Evolutionary conservation across 2,113 vertebrate species (phyloP).

Genomic region (Gallinago media): DNA sequence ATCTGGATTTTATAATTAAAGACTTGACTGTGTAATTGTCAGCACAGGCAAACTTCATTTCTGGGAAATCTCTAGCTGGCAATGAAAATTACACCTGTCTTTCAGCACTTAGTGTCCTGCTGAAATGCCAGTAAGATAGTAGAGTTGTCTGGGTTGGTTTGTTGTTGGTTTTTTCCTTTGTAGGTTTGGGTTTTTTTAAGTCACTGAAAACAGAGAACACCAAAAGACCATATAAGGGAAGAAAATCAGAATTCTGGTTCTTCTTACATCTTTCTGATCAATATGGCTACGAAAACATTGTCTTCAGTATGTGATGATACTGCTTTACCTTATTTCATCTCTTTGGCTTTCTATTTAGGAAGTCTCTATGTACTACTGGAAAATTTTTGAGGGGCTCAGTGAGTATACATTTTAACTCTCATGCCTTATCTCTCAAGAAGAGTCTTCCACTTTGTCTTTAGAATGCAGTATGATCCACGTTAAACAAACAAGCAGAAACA

Average conservation of each 20-base stretch:
- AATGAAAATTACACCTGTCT: not conserved
- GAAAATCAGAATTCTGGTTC: not conserved
- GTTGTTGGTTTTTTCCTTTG: not conserved
- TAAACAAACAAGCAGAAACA: slow-evolving; percentile 11
- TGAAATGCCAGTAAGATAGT: not conserved
- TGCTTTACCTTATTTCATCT: not conserved
- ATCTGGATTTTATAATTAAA: not conserved
- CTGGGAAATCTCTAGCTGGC: not conserved
- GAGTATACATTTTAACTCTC: not conserved
- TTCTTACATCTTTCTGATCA: not conserved
- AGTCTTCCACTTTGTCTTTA: not conserved
- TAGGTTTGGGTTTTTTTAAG: not conserved
- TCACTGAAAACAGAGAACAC: not conserved
- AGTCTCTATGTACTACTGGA: not conserved
- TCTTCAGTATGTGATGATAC: not conserved
- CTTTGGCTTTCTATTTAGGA: not conserved
- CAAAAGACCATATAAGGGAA: not conserved
- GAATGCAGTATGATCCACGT: not conserved
- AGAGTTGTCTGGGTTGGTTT: not conserved
- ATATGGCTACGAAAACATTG: not conserved
- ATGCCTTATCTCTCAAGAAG: not conserved
- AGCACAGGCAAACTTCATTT: not conserved
- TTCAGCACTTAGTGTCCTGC: not conserved
- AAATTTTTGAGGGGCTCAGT: not conserved
- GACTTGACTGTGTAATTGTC: not conserved